These are phyloP conservation scores for Epizoanthus rinbou DNA, from an alignment of 92 coral and sea anemone species.

Conservation along the genomic window DNA sequence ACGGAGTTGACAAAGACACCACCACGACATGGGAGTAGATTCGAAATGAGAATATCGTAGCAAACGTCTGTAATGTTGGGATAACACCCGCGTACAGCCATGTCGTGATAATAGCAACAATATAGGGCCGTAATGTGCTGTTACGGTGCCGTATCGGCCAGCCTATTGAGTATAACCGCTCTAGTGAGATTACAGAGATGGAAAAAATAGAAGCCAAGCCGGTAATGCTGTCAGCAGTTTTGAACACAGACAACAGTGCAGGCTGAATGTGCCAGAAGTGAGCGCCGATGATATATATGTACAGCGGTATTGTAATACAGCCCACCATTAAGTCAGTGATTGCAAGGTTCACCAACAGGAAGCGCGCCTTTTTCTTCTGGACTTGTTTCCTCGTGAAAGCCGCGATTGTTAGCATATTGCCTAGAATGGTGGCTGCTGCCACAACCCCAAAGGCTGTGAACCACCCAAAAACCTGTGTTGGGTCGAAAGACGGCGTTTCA, in stretches of 20 bases:
- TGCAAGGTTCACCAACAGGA: conserved; percentile 26
- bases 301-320: conserved; percentile 13
- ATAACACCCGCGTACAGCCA: conserved; percentile 27
- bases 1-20: conserved; percentile 19
- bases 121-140: conserved; percentile 19
- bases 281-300: conserved; percentile 27
- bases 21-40: conserved; percentile 20
- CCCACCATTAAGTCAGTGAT: conserved; percentile 31
- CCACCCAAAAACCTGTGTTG: conserved; percentile 17
- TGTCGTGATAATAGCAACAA: conserved; percentile 2
- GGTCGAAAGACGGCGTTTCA: neutral
- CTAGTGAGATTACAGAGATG: conserved; percentile 19
- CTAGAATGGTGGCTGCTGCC: conserved; percentile 4
- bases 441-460: conserved; percentile 21
- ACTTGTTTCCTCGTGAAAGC: conserved; percentile 33
- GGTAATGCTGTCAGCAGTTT: conserved; percentile 29
- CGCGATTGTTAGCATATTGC: conserved; percentile 14
- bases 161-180: conserved; percentile 20
- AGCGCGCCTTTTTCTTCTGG: conserved; percentile 22
- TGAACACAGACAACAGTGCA: neutral
- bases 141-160: conserved; percentile 39
- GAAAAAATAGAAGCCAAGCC: conserved; percentile 34
- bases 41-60: conserved; percentile 9
- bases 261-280: conserved; percentile 12
- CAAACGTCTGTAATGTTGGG: conserved; percentile 13